Percentiles rank a stretch among this genome's conserved stretches.
phyloP scores from a whole-genome alignment of 2,113 vertebrate genomes.

The Gopherus flavomarginatus region DNA sequence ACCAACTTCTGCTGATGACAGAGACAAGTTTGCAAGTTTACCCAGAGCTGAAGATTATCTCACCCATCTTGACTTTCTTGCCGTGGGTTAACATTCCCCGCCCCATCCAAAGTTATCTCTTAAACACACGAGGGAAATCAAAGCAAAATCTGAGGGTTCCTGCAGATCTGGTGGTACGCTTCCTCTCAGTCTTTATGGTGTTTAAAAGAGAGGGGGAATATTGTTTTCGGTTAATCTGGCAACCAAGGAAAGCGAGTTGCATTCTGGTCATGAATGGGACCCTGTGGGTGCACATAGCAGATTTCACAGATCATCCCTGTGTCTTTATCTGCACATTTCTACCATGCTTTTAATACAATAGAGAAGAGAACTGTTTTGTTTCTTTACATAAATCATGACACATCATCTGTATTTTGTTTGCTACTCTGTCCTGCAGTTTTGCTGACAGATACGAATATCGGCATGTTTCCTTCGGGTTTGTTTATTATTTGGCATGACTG shows the following conservation, averaged over 20 bases:
- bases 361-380: background rate
- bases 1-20: background rate
- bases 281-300: background rate
- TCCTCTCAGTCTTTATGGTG: background rate
- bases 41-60: background rate
- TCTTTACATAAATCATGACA: background rate
- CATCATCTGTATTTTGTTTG: background rate
- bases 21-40: background rate
- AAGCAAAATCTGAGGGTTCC: background rate
- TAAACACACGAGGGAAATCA: background rate
- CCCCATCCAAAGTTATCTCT: background rate
- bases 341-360: background rate
- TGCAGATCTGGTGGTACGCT: background rate
- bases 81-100: background rate
- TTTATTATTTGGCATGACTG: background rate
- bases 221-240: background rate
- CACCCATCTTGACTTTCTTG: background rate
- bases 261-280: background rate
- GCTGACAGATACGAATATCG: background rate
- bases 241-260: background rate
- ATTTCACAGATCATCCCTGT: background rate
- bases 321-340: background rate
- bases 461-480: background rate
- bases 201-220: background rate
- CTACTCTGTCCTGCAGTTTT: background rate